phyloP scores from a whole-genome alignment of 2,888 invertebrate genomes.

The Mythimna vitellina region DNA sequence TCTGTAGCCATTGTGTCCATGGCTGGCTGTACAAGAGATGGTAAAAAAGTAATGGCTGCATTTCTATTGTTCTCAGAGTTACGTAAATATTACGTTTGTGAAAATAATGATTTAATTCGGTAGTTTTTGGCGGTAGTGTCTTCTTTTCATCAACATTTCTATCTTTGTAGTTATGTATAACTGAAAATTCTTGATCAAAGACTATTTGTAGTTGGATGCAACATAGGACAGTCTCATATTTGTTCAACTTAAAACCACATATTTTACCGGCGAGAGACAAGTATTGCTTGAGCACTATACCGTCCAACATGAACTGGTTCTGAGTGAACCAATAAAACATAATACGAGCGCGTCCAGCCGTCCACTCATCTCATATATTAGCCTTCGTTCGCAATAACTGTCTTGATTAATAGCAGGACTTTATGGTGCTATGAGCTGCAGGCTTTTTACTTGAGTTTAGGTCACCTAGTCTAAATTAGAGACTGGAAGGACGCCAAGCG shows the following conservation, averaged over 20 bases:
- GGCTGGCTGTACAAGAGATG: slow-evolving; percentile 24
- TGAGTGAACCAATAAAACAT: slow-evolving; percentile 52
- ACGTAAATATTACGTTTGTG: slow-evolving; percentile 52
- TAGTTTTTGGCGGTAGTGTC: slow-evolving; percentile 6
- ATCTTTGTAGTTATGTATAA: slow-evolving; percentile 2
- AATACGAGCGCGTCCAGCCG: slow-evolving; percentile 35
- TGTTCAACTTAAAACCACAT: slow-evolving; percentile 27
- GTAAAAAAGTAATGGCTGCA: slow-evolving; percentile 38
- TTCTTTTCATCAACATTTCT: slow-evolving; percentile 21
- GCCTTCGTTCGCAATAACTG: slow-evolving; percentile 49
- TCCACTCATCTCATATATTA: slow-evolving; percentile 47
- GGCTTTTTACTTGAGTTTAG: slow-evolving; percentile 72
- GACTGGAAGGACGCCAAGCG: slow-evolving; percentile 87
- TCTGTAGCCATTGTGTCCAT: slow-evolving; percentile 46
- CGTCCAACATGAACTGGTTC: slow-evolving; percentile 43
- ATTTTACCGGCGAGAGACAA: slow-evolving; percentile 49
- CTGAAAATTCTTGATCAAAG: slow-evolving; percentile 1
- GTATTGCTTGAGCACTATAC: slow-evolving; percentile 36
- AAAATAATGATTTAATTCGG: slow-evolving; percentile 42
- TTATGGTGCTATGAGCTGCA: slow-evolving; percentile 59
- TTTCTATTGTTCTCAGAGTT: slow-evolving; percentile 56
- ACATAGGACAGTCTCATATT: slow-evolving; percentile 8
- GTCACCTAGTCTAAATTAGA: slow-evolving; percentile 84
- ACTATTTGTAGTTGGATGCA: slow-evolving; percentile 15
- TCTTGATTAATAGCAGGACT: slow-evolving; percentile 51